A percentile compares a stretch with the other conserved stretches of the same genome.
Conservation (phyloP, 2,797 vertebrate genomes). For the Emys orbicularis region DNA sequence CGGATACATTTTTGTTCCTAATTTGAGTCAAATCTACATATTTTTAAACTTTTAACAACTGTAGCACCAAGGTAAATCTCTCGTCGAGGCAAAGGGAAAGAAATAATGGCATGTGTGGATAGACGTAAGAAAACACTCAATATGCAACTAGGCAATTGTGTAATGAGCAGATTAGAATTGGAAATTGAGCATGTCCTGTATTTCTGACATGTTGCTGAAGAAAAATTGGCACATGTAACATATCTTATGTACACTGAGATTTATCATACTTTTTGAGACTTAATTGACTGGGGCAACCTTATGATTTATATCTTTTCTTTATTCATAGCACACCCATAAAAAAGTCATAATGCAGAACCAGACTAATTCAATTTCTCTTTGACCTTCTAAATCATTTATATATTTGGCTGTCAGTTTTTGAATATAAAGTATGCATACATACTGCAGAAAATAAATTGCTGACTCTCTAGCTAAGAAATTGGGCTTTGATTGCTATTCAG, state of each 20-base stretch:
- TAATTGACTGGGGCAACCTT: conserved; percentile 58
- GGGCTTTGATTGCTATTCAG: conserved; percentile 44
- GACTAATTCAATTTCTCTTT: conserved; percentile 63
- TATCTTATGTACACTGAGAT: conserved; percentile 49
- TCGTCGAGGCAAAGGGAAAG: conserved; percentile 50
- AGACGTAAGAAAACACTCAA: conserved; percentile 63
- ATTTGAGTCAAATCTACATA: conserved; percentile 17
- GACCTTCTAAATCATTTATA: conserved; percentile 65
- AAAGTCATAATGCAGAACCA: conserved; percentile 46
- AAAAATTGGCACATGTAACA: conserved; percentile 53
- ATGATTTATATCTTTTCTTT: conserved; percentile 60
- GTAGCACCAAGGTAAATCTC: background rate
- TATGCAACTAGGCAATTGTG: conserved; percentile 65
- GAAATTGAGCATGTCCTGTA: conserved; percentile 54
- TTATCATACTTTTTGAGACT: conserved; percentile 53
- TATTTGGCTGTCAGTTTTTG: conserved; percentile 56
- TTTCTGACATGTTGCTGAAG: conserved; percentile 58
- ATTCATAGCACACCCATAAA: conserved; percentile 19
- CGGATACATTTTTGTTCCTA: conserved; percentile 29
- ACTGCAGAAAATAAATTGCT: conserved; percentile 49
- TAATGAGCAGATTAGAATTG: conserved; percentile 69
- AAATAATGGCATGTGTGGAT: conserved; percentile 35
- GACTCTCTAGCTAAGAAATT: conserved; percentile 55
- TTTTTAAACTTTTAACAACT: conserved; percentile 53
- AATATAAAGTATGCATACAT: conserved; percentile 51